Conservation (phyloP, 2,797 vertebrate species). For the Euthynnus affinis region DNA sequence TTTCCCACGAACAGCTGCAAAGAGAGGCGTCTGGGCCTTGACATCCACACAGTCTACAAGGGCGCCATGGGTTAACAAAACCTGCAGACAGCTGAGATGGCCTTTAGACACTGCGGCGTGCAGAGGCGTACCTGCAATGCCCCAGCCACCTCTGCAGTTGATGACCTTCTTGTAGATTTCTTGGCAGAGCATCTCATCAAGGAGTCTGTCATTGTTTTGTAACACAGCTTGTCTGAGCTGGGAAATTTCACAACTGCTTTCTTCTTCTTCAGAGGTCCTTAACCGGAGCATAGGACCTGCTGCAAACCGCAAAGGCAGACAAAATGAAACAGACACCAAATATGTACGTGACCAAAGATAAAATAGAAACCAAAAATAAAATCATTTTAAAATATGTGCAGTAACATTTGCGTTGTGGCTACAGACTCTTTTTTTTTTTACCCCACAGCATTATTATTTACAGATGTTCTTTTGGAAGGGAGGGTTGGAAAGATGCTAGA, state of each 20-base stretch:
- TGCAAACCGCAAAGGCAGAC: not conserved
- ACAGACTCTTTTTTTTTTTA: too few species aligned
- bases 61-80: constrained; percentile 91
- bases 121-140: constrained; percentile 90
- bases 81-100: constrained; percentile 86
- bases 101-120: constrained; percentile 90
- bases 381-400: not conserved
- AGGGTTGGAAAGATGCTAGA: not conserved
- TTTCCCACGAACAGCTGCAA: constrained; percentile 91
- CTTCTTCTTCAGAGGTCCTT: constrained; percentile 83
- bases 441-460: not conserved
- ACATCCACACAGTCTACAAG: constrained; percentile 92
- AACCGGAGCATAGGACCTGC: constrained; percentile 88
- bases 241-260: constrained; percentile 79
- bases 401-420: not conserved
- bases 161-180: constrained; percentile 90
- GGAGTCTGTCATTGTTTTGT: constrained; percentile 85
- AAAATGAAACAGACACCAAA: not conserved
- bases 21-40: constrained; percentile 96
- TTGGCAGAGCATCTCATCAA: constrained; percentile 89
- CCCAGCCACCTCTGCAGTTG: constrained; percentile 93
- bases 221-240: constrained; percentile 87
- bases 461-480: too few species aligned
- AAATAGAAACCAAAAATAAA: too few species aligned
- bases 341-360: not conserved